These are phyloP conservation scores for Chymomyza amoena DNA, from an alignment of 2,888 invertebrate genomes.

Conservation along the genomic window DNA sequence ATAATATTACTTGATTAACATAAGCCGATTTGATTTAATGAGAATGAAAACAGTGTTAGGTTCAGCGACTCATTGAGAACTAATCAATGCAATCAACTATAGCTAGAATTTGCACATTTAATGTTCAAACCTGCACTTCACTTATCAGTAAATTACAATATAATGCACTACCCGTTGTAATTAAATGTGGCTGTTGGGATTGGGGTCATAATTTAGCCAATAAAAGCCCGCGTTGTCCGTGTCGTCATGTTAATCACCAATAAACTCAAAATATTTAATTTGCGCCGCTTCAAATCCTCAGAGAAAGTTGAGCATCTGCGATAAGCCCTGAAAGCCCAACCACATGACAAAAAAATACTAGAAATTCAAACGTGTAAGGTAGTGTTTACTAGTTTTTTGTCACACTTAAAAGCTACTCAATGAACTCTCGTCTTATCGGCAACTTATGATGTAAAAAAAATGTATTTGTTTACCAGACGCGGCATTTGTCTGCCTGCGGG, in stretches of 20 bases:
- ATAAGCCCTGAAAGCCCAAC: background rate
- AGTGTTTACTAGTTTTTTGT: background rate
- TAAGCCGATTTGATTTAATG: background rate
- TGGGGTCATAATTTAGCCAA: background rate
- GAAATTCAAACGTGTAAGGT: background rate
- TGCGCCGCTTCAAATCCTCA: background rate
- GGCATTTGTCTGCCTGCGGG: conserved; percentile 61
- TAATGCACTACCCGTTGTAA: background rate
- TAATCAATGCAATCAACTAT: conserved; percentile 16
- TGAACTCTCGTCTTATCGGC: background rate
- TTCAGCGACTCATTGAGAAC: conserved; percentile 43
- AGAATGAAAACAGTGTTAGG: conserved; percentile 29
- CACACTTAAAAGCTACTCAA: background rate
- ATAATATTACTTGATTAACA: too few species aligned
- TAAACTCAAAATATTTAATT: too few species aligned
- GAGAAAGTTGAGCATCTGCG: background rate
- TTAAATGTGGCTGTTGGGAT: background rate
- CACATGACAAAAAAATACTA: background rate
- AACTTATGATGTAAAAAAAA: background rate
- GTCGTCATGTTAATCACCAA: too few species aligned
- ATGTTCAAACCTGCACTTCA: background rate
- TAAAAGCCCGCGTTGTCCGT: background rate
- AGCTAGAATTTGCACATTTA: background rate
- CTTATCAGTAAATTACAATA: conserved; percentile 1
- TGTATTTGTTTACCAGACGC: conserved; percentile 62